Percentiles rank a stretch among this genome's conserved stretches.
Evolutionary conservation across 2,888 invertebrate species (phyloP).

Genomic region (Trichogramma evanescens): DNA sequence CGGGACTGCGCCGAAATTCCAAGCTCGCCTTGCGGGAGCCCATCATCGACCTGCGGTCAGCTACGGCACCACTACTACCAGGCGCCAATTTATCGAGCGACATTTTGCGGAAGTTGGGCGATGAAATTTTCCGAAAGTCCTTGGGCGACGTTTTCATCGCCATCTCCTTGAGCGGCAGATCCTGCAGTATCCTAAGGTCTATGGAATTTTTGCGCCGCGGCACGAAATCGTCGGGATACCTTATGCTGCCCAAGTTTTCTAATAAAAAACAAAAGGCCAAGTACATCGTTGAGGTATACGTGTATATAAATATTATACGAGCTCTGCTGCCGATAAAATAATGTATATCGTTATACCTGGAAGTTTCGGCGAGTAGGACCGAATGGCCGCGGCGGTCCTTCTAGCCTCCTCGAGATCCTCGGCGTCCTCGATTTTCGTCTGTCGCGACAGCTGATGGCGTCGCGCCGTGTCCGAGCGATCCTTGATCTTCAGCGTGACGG

Average conservation of each 20-base stretch:
- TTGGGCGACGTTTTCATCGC: slow-evolving; percentile 35
- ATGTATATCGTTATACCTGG: slow-evolving; percentile 25
- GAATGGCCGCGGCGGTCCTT: slow-evolving; percentile 21
- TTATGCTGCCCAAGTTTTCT: slow-evolving; percentile 20
- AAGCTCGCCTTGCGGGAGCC: slow-evolving; percentile 41
- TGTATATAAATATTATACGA: too few relatives aligned
- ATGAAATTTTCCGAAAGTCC: slow-evolving; percentile 40
- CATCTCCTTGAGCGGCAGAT: slow-evolving; percentile 32
- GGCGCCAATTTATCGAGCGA: slow-evolving; percentile 37
- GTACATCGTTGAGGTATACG: too few relatives aligned
- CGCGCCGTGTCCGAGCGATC: slow-evolving; percentile 64
- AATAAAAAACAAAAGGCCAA: too few relatives aligned
- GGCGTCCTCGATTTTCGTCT: slow-evolving; percentile 68
- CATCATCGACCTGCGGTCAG: slow-evolving; percentile 36
- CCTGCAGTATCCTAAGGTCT: slow-evolving; percentile 39
- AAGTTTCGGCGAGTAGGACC: slow-evolving; percentile 31
- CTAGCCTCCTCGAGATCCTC: slow-evolving; percentile 47
- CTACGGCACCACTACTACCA: slow-evolving; percentile 7
- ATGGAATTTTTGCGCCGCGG: slow-evolving; percentile 42
- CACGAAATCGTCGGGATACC: slow-evolving; percentile 42
- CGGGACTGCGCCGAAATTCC: slow-evolving; percentile 41
- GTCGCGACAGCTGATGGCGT: slow-evolving; percentile 67
- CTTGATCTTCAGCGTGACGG: slow-evolving; percentile 55
- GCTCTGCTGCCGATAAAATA: neutral
- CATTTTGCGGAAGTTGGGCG: slow-evolving; percentile 42